Conservation (phyloP, 2,797 vertebrate genomes). For the Mergus octosetaceus region DNA sequence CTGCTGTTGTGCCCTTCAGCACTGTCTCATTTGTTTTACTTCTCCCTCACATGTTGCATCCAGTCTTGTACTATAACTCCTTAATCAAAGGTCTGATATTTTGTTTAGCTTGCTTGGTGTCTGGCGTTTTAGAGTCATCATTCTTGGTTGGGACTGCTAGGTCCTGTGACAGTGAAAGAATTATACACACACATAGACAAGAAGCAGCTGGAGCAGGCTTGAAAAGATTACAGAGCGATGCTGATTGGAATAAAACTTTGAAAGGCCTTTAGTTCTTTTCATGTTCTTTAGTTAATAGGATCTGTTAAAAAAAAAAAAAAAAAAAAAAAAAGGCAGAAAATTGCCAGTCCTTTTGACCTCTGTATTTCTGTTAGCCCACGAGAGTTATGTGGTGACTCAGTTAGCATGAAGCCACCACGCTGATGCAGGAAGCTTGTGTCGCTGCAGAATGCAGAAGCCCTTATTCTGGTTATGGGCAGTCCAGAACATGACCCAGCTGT, state of each 20-base stretch:
- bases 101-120: not conserved
- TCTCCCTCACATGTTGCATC: rapidly evolving
- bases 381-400: not conserved
- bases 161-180: not conserved
- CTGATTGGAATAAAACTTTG: not conserved
- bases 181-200: not conserved
- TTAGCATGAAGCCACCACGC: not conserved
- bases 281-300: not conserved
- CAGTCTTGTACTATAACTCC: not conserved
- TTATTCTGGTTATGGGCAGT: not conserved
- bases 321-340: not conserved
- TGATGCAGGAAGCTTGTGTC: not conserved
- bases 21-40: not conserved
- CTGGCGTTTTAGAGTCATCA: not conserved
- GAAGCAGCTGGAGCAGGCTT: not conserved
- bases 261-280: not conserved
- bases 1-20: not conserved
- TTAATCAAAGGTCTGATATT: not conserved
- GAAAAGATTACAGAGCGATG: not conserved
- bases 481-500: not conserved
- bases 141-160: not conserved
- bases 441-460: not conserved
- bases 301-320: not conserved
- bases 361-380: not conserved
- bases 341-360: not conserved